Conservation (phyloP, 2,113 vertebrate genomes). For the Equus przewalskii region DNA sequence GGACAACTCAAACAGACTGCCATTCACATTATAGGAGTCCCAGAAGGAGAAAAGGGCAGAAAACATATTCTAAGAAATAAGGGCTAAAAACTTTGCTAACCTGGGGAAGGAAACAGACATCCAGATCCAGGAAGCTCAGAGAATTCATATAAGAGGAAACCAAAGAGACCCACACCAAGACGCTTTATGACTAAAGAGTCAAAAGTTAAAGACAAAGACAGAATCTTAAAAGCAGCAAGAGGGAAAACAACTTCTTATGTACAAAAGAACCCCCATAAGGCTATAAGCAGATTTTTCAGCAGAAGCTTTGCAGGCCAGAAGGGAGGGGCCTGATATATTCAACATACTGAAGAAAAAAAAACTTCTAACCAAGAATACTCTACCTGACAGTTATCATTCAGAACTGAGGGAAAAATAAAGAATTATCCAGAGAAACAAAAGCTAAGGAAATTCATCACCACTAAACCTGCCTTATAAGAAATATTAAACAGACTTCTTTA, state of each 20-base stretch:
- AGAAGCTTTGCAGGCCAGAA: neutral
- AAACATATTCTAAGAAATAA: neutral
- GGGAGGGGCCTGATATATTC: neutral
- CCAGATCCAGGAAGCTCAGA: neutral
- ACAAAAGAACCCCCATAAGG: neutral
- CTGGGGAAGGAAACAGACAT: neutral
- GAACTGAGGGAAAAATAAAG: neutral
- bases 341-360: neutral
- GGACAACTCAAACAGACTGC: neutral
- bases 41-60: neutral
- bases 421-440: neutral
- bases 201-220: neutral
- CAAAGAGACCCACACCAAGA: neutral
- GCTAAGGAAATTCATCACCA: neutral
- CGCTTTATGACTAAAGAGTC: neutral
- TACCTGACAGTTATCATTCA: neutral
- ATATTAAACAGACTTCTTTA: too few species aligned
- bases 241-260: neutral
- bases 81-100: neutral
- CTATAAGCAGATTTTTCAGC: neutral
- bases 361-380: neutral
- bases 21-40: neutral
- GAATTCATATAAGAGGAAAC: neutral
- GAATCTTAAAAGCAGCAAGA: neutral
- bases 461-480: too few species aligned